A percentile compares a stretch with the other conserved stretches of the same genome.
phyloP scores from a whole-genome alignment of 2,888 invertebrate genomes.

The Hypolimnas misippus region DNA sequence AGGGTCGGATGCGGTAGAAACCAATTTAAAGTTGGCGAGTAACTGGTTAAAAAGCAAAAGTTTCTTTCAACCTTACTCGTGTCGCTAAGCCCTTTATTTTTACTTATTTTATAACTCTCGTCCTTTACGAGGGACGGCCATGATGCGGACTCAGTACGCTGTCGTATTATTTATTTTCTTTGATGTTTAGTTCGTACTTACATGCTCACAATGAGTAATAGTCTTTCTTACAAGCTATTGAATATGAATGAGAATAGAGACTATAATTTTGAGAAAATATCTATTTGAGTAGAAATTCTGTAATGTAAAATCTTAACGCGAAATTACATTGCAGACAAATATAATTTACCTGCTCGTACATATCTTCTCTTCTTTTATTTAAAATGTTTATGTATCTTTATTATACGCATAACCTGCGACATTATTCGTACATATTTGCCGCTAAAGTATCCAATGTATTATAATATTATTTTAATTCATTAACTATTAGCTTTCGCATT shows the following conservation, averaged over 20 bases:
- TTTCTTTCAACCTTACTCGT: constrained; percentile 68
- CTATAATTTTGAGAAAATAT: background rate
- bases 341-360: too few species aligned
- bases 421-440: too few species aligned
- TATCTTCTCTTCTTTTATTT: too few species aligned
- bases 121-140: constrained; percentile 67
- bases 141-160: constrained; percentile 59
- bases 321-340: constrained; percentile 3
- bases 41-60: constrained; percentile 79
- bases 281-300: background rate
- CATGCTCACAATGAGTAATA: constrained; percentile 16
- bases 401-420: too few species aligned
- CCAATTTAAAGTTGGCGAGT: constrained; percentile 79
- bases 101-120: constrained; percentile 69
- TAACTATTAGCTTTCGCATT: too few species aligned
- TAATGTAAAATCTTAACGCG: constrained; percentile 3
- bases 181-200: constrained; percentile 10
- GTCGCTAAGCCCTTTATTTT: constrained; percentile 65
- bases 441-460: too few species aligned
- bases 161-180: constrained; percentile 17
- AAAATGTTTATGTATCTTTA: too few species aligned
- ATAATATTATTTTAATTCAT: too few species aligned
- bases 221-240: constrained; percentile 13
- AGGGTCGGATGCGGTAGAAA: constrained; percentile 64
- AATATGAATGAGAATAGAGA: constrained; percentile 16